Base-by-base conservation (phyloP, 2,888 invertebrate species). In the Trachelus troglodyta region DNA sequence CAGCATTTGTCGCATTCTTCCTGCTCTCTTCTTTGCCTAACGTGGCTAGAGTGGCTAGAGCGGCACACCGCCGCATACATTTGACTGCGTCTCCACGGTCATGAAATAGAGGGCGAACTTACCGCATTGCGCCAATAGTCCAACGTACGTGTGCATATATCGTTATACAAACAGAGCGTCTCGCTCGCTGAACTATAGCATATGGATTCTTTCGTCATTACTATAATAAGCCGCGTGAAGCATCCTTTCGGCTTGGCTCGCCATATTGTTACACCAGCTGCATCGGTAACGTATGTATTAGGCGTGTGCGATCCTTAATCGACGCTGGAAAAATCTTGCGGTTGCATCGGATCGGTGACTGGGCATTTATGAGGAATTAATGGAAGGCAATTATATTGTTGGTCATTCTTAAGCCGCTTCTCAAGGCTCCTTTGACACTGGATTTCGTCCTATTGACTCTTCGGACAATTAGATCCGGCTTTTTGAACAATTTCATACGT, bases 101-200 rank as follows among this genome's bases (percentile, higher is more conserved):
- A 82, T 83, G 85, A 85, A 87, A 86, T 84, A 86, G 86, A 87
- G 87, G 82, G 83, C 84, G 85, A 81, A 81, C 83, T 84, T 87
- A 87, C 87, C 85, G 87, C 87, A 88, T 85, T 88, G 87, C 87
- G 87, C 84, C 88, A 87, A 71, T 71, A 71, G 31, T 33, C 71
- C 71, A 71, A 69, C 76, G 73, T 76, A 73, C 73, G 68, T 56
- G 73, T 23, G 56, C 56, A 56, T 56, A 56, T 56, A 56, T 56
- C 56, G 56, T 56, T 56, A 56, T 56, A 56, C 23, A 56, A 56
- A 56, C 56, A 56, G 56, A 56, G 56, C 56, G 56, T 56, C 56
- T 23, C 56, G 23, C 56, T 23, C 23, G 15, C 56, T 15, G 23
- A 56, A 56, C 56, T 56, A 56, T 56, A 56, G 56, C 56, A 56